These are phyloP conservation scores for Salminus brasiliensis DNA, from an alignment of 2,113 vertebrate species.

Conservation along the genomic window DNA sequence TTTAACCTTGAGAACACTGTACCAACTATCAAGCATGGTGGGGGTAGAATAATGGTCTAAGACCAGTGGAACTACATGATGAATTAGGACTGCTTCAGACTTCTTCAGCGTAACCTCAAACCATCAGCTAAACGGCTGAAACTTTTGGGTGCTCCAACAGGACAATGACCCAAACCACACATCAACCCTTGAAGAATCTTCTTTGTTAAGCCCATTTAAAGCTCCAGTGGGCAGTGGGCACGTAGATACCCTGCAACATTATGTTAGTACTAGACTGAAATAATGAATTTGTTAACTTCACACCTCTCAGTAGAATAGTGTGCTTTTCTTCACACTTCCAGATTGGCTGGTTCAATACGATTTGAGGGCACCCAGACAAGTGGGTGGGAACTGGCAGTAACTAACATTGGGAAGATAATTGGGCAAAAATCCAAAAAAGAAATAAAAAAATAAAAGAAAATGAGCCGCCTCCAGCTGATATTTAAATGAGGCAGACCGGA, in stretches of 20 bases:
- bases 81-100: too few relatives aligned
- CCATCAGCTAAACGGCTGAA: too few relatives aligned
- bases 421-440: not conserved
- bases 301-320: not conserved
- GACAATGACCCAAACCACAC: too few relatives aligned
- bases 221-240: too few relatives aligned
- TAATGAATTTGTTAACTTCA: not conserved
- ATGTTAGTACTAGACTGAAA: not conserved
- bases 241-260: not conserved
- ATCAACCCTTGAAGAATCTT: too few relatives aligned
- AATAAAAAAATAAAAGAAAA: not conserved
- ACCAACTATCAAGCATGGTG: too few relatives aligned
- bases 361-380: not conserved
- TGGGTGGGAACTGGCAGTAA: not conserved
- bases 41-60: too few relatives aligned
- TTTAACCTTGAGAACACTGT: too few relatives aligned
- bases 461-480: not conserved
- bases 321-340: not conserved
- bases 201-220: too few relatives aligned
- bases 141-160: too few relatives aligned
- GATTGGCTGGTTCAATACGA: not conserved
- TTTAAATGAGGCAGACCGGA: constrained; percentile 1
- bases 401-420: not conserved
- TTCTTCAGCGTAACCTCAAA: too few relatives aligned
- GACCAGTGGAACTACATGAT: too few relatives aligned